Evolutionary conservation across 2,113 vertebrate genomes (phyloP), one percentile per base, ranked within the genome.

Genomic region (Myanophis thanlyinensis): DNA sequence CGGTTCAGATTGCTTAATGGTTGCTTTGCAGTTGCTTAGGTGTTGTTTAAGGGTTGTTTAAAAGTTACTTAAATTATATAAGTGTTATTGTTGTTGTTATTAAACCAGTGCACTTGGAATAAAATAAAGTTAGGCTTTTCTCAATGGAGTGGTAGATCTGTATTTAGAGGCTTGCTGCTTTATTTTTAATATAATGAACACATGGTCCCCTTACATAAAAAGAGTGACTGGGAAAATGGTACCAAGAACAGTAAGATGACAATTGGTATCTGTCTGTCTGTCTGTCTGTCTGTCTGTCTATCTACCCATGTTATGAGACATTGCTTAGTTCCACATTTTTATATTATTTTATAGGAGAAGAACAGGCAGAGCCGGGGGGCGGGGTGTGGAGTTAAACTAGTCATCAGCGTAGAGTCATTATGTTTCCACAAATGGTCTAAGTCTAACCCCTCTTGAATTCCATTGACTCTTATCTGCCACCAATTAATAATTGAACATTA

Each of bases 161-260:
- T 85, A 73, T 51, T 1, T 0, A 93, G 49, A 53, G 5, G 1
- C 89, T 91, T 30, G 93, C 88, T 96, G 95, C 6, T 89, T 73
- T 44, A 90, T 90, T n/a, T 9, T 86, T 0, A 92, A 84, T 91
- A 89, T 87, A 93, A 95, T 93, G 88, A 46, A 49, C 40, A 18
- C 13, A 18, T 67, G 30, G 62, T 35, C 30, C 30, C 13, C 30
- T 67, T 67, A 67, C 62, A n/a, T 67, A 67, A 67, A 67, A 62
- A n/a, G 27, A n/a, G 13, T 0, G 12, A n/a, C 30, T 67, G 30
- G 30, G 11, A 67, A 30, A 67, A 67, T n/a, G 12, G 62, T 62
- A 67, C 12, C 30, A 67, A 67, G 13, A 67, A 67, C 11, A n/a
- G 5, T 67, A 35, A 67, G 30, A 62, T 10, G 27, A 13, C 27